These are phyloP conservation scores for Fregata magnificens DNA, from an alignment of 2,113 vertebrate genomes.

Conservation along the genomic window DNA sequence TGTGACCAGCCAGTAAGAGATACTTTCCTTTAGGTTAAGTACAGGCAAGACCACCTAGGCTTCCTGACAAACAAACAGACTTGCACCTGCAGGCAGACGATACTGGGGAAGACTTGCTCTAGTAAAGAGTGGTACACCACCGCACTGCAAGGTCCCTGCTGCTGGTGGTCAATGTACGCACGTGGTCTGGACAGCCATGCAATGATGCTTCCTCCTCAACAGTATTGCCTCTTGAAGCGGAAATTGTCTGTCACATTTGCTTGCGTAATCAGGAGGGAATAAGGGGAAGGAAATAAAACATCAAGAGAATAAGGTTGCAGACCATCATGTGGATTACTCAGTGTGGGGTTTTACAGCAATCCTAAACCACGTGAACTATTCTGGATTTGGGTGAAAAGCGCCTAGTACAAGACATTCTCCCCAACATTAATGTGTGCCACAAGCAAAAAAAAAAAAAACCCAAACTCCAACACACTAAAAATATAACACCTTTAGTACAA, in stretches of 20 bases:
- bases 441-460: not conserved
- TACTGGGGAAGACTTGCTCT: not conserved
- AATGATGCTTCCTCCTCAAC: not conserved
- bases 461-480: not conserved
- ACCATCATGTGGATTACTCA: not conserved
- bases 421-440: not conserved
- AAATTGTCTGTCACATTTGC: not conserved
- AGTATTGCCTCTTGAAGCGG: not conserved
- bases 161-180: fast-evolving
- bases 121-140: not conserved
- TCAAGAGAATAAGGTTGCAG: not conserved
- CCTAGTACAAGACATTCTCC: not conserved
- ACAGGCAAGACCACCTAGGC: not conserved
- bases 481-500: not conserved
- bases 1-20: not conserved
- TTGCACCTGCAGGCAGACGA: not conserved
- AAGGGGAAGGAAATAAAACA: not conserved
- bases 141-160: not conserved
- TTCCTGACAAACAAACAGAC: not conserved
- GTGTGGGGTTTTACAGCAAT: not conserved
- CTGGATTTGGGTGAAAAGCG: not conserved
- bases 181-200: fast-evolving
- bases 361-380: not conserved
- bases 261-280: not conserved
- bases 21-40: not conserved